Evolutionary conservation across 2,888 invertebrate genomes (phyloP).

Genomic region (Dynastes tityus): DNA sequence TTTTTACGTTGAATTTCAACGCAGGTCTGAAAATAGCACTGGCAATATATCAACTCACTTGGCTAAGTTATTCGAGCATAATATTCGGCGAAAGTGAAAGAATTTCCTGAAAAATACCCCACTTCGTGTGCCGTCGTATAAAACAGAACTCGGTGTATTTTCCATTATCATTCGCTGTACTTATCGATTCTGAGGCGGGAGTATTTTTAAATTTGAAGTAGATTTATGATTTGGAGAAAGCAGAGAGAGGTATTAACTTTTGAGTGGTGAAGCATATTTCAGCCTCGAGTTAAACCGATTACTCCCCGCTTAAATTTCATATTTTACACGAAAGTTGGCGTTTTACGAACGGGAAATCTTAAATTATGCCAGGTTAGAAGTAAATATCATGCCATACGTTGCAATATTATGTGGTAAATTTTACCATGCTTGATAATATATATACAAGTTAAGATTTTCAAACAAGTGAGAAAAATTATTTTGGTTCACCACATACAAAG

Average conservation of each 20-base stretch:
- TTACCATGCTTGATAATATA: background rate
- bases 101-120: conserved; percentile 29
- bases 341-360: background rate
- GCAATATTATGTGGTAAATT: background rate
- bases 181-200: conserved; percentile 29
- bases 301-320: background rate
- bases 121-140: conserved; percentile 14
- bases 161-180: conserved; percentile 43
- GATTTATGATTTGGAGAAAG: conserved; percentile 35
- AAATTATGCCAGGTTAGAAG: background rate
- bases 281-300: background rate
- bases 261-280: conserved; percentile 20
- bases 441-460: too few species aligned
- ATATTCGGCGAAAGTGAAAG: conserved; percentile 41
- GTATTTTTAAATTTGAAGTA: conserved; percentile 31
- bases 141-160: conserved; percentile 41
- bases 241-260: conserved; percentile 4
- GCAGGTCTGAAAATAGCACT: conserved; percentile 36
- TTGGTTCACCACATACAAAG: too few species aligned
- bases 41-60: conserved; percentile 42
- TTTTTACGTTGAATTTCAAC: conserved; percentile 33
- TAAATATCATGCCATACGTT: background rate
- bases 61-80: conserved; percentile 35
- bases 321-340: background rate
- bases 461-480: too few species aligned